Conservation (phyloP, 2,797 vertebrate species). For the Lophotriccus pileatus region DNA sequence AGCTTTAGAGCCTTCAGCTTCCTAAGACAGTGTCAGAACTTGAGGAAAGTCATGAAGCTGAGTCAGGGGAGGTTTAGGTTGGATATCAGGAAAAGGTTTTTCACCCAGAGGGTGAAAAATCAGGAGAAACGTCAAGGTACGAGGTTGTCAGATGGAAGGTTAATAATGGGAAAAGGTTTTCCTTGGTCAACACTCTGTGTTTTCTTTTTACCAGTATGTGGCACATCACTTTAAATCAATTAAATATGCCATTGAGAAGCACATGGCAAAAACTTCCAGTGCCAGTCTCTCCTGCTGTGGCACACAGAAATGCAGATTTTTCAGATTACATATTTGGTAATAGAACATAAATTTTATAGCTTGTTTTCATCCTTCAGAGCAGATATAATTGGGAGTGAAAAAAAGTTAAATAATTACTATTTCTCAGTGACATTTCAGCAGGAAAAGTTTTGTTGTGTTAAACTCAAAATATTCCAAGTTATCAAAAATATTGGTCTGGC, state of each 20-base stretch:
- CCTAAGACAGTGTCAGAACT: not conserved
- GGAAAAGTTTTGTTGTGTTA: not conserved
- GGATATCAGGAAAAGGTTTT: not conserved
- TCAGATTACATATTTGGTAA: not conserved
- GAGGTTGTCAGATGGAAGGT: not conserved
- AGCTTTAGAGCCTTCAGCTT: not conserved
- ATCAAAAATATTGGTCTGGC: not conserved
- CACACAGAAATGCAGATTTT: not conserved
- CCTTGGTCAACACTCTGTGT: not conserved
- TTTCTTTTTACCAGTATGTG: not conserved
- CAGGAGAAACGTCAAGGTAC: not conserved
- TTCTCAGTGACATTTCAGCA: not conserved
- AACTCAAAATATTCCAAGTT: not conserved
- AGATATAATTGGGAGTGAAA: not conserved
- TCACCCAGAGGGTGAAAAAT: not conserved
- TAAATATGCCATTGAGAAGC: not conserved
- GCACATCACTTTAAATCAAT: not conserved
- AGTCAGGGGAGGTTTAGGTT: not conserved
- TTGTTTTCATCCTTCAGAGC: not conserved
- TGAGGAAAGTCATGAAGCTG: not conserved
- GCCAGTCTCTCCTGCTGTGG: not conserved
- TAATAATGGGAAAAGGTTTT: not conserved
- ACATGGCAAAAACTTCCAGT: not conserved
- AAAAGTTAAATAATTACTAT: not conserved
- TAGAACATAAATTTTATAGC: conserved; percentile 3